Conservation (phyloP, 1,140 invertebrate genomes). For the Drosophila insularis region DNA sequence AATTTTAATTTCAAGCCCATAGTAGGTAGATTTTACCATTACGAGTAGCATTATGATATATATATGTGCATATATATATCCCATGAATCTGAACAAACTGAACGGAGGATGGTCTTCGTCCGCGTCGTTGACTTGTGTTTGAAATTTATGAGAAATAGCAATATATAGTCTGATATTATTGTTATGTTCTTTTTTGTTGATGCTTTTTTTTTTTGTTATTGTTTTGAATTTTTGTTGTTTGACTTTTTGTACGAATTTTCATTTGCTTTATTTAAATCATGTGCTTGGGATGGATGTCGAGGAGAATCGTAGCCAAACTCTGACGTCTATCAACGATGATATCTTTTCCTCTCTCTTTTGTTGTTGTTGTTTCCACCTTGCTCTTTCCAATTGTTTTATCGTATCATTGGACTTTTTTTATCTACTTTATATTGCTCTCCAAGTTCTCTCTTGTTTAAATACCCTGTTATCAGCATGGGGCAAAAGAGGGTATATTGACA, state of each 20-base stretch:
- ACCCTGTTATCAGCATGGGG: neutral
- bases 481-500: neutral
- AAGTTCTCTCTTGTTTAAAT: neutral
- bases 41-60: no score
- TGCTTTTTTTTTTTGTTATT: slow-evolving; percentile 10
- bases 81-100: no score
- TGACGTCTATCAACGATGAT: slow-evolving; percentile 75
- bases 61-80: no score
- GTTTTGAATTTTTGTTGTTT: slow-evolving; percentile 5
- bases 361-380: slow-evolving; percentile 6
- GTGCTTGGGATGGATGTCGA: slow-evolving; percentile 45
- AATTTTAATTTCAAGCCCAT: no score
- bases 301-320: slow-evolving; percentile 48
- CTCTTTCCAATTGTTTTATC: slow-evolving; percentile 6
- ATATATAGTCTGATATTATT: slow-evolving; percentile 53
- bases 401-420: slow-evolving; percentile 9
- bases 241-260: slow-evolving; percentile 23
- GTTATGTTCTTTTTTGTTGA: slow-evolving; percentile 5
- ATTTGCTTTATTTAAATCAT: slow-evolving; percentile 70
- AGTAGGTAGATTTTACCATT: no score
- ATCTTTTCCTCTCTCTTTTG: slow-evolving; percentile 18
- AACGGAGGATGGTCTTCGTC: no score
- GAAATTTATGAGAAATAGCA: slow-evolving; percentile 61
- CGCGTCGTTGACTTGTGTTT: slow-evolving; percentile 12
- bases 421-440: neutral